Conservation (phyloP, 1,140 invertebrate species). For the Chlorops oryzae region DNA sequence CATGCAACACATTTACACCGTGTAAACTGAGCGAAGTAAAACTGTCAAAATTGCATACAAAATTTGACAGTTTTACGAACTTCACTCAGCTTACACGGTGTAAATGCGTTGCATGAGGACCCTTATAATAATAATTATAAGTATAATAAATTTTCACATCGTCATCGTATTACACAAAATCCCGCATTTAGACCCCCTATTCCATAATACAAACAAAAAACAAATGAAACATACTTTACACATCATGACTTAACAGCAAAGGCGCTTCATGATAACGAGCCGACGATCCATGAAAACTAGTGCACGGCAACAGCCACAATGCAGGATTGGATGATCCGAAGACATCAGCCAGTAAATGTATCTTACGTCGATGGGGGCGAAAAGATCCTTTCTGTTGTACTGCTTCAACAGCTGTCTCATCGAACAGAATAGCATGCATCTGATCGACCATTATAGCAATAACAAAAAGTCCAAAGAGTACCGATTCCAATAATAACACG, state of each 20-base stretch:
- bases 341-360: constrained; percentile 68
- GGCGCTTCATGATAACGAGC: constrained; percentile 53
- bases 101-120: too few relatives aligned
- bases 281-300: constrained; percentile 50
- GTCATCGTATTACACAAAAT: too few relatives aligned
- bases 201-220: too few relatives aligned
- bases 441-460: constrained; percentile 85
- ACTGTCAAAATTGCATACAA: too few relatives aligned
- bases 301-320: constrained; percentile 62
- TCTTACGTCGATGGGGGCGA: constrained; percentile 60
- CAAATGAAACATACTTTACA: too few relatives aligned
- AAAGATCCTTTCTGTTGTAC: constrained; percentile 63
- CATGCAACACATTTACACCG: too few relatives aligned
- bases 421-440: constrained; percentile 74
- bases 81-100: too few relatives aligned
- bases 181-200: too few relatives aligned
- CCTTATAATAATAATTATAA: too few relatives aligned
- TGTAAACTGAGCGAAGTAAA: too few relatives aligned
- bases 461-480: constrained; percentile 85
- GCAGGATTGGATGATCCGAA: constrained; percentile 67
- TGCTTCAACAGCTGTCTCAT: constrained; percentile 67
- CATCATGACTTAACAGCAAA: constrained; percentile 56
- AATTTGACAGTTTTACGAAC: too few relatives aligned
- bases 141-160: too few relatives aligned
- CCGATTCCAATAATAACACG: constrained; percentile 74